Percentiles rank a stretch among this genome's conserved stretches.
phyloP scores from a whole-genome alignment of 2,797 vertebrate species.

The Zonotrichia albicollis region DNA sequence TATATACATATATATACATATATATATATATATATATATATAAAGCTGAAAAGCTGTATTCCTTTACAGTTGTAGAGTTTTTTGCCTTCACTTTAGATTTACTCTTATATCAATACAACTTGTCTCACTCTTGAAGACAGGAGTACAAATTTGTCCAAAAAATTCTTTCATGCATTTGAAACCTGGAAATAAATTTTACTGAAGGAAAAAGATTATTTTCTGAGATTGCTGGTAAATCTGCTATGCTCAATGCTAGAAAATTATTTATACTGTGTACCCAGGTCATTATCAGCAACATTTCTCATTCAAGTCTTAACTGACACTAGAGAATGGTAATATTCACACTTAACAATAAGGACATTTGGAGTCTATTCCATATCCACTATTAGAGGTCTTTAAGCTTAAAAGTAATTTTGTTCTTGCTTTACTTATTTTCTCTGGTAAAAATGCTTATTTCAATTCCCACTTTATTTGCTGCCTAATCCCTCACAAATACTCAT shows the following conservation, averaged over 20 bases:
- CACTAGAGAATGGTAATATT: not conserved
- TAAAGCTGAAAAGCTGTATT: not conserved
- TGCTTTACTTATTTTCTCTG: not conserved
- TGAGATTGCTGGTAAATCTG: not conserved
- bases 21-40: too few relatives aligned
- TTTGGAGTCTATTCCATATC: not conserved
- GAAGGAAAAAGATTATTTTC: not conserved
- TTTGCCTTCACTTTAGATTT: not conserved
- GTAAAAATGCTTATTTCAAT: not conserved
- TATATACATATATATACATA: too few relatives aligned
- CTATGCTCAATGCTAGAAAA: not conserved
- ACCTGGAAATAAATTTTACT: not conserved
- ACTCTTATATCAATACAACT: not conserved
- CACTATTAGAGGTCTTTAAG: not conserved
- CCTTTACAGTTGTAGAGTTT: accelerated
- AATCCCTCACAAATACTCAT: not conserved
- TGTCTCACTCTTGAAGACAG: not conserved
- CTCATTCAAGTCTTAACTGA: not conserved
- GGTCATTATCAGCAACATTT: not conserved
- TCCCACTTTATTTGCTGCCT: not conserved
- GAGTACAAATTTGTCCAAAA: not conserved
- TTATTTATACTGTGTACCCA: not conserved
- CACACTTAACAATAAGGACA: not conserved
- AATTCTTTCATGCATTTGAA: not conserved
- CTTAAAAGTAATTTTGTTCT: not conserved